Base-by-base conservation (phyloP, 2,113 vertebrate genomes). In the Orientallactaga bullata region DNA sequence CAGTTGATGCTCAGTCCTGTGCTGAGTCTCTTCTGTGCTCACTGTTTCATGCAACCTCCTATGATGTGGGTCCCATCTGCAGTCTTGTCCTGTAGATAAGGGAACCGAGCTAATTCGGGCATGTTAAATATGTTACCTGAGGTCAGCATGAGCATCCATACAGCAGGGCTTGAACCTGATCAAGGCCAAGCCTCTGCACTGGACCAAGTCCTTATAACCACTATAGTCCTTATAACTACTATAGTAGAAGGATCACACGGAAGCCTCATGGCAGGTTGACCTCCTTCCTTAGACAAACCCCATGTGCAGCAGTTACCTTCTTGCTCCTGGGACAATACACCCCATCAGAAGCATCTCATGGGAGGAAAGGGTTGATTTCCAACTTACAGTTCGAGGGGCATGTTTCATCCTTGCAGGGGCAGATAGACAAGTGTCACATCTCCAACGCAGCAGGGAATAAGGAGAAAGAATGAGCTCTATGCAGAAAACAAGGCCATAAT, bases 181-280 rank as follows among this genome's bases (percentile, higher is more conserved):
- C 37, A 72, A 83, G 65, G 73, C 37, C 80, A 85, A 69, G 37
- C 24, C 51, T 61, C 39, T 21, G 69, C 72, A 37, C 39, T 21
- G 69, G 80, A 37, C 39, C 32, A 13, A 30, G 1, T 23, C 78
- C 42, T 76, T 68, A 42, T 3, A 30, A 47, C 42, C 42, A 47
- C 42, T 47, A 47, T n/a, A n/a, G n/a, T n/a, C 42, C 42, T 5
- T 47, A 47, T n/a, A 47, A 8, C 42, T 47, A 8, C 42, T 47
- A 5, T 8, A 8, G 42, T 5, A 47, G 42, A 8, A 47, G 42
- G 42, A 47, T 47, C 42, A 47, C 42, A 47, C 42, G n/a, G n/a
- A n/a, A n/a, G n/a, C n/a, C n/a, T n/a, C n/a, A n/a, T 0, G 28
- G 60, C 11, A 51, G 21, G 60, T n/a, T 4, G 1, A 13, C 20